A percentile compares a stretch with the other conserved stretches of the same genome.
These are phyloP conservation scores for Pinctada fucata DNA, from an alignment of 2,888 invertebrate species.

Conservation along the genomic window DNA sequence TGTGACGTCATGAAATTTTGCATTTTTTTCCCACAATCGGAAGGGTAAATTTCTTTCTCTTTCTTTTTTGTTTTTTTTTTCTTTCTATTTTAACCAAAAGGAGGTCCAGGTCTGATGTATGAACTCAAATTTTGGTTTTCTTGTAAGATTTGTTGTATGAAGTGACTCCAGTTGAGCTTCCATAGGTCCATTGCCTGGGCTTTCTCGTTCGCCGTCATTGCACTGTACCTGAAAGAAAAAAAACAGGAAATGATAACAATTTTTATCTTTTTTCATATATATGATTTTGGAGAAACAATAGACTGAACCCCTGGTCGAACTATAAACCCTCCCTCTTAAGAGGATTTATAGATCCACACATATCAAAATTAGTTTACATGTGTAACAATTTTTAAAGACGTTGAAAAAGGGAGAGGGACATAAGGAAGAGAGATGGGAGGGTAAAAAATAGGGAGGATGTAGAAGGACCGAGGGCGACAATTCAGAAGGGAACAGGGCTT, in stretches of 20 bases:
- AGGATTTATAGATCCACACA: no score
- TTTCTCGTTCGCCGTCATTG: conserved; percentile 46
- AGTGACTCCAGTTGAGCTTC: conserved; percentile 53
- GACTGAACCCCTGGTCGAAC: not conserved
- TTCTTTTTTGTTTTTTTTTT: no score
- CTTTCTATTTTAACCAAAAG: no score
- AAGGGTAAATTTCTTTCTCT: no score
- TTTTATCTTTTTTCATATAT: not conserved
- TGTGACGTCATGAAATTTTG: no score
- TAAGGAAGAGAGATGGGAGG: not conserved
- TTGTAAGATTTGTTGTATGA: conserved; percentile 35
- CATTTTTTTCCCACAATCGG: no score
- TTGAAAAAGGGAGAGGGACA: not conserved
- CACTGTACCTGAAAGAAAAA: conserved; percentile 49
- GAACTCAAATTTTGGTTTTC: not conserved
- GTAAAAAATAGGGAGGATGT: not conserved
- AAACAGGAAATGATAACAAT: not conserved
- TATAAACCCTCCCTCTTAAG: not conserved
- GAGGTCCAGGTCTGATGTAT: no score
- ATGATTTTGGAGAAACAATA: not conserved
- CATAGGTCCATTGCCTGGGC: conserved; percentile 45
- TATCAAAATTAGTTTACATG: no score
- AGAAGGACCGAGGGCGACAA: not conserved
- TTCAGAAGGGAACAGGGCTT: no score
- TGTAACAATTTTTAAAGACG: not conserved